Evolutionary conservation across 2,113 vertebrate species (phyloP).

Genomic region (Geococcyx californianus): DNA sequence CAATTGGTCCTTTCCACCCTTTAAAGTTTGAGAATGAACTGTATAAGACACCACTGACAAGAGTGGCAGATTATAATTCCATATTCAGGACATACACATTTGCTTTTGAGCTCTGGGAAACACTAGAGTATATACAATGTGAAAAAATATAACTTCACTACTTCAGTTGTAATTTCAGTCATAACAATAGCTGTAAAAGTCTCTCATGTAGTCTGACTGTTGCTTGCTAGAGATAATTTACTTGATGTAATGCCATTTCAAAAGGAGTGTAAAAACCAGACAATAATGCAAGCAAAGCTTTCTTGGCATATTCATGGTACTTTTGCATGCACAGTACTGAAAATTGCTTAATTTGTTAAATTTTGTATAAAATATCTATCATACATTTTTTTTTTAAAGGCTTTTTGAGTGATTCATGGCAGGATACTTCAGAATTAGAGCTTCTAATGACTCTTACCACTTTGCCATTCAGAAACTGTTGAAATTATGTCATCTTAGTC

Average conservation of each 20-base stretch:
- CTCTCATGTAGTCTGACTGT: not conserved
- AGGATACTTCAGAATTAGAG: not conserved
- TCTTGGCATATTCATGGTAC: not conserved
- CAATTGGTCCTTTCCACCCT: not conserved
- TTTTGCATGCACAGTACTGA: not conserved
- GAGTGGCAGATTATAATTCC: not conserved
- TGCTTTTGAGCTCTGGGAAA: not conserved
- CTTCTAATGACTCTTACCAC: not conserved
- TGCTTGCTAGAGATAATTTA: not conserved
- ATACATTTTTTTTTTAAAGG: not conserved
- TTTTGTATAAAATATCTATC: not conserved
- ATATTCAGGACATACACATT: not conserved
- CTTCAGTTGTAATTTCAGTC: not conserved
- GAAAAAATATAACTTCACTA: not conserved
- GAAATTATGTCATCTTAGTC: not conserved
- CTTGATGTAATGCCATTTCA: not conserved
- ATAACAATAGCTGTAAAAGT: not conserved
- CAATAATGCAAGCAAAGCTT: not conserved
- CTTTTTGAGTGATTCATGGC: not conserved
- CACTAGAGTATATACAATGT: not conserved
- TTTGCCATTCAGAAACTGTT: not conserved
- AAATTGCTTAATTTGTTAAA: not conserved
- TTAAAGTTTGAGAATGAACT: not conserved
- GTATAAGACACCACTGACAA: not conserved
- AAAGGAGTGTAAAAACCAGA: not conserved